Evolutionary conservation across 1,140 invertebrate species (phyloP).

Genomic region (Eurosta solidaginis): DNA sequence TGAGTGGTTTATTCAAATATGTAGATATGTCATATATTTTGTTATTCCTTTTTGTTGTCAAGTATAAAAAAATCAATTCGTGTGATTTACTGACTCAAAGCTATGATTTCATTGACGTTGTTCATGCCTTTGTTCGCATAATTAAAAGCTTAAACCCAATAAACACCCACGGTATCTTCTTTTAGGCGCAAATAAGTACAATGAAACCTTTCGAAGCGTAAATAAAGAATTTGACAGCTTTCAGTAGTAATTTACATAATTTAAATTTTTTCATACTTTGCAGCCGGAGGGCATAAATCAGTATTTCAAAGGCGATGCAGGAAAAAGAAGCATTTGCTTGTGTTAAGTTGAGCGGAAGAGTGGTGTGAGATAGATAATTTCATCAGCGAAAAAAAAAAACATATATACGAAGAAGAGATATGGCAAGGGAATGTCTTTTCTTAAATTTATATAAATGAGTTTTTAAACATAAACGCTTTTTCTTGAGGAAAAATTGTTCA

Average conservation of each 20-base stretch:
- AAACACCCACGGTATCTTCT: not conserved
- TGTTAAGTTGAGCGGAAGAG: not conserved
- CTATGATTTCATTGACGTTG: not conserved
- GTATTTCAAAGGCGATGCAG: constrained; percentile 8
- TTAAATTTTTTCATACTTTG: not conserved
- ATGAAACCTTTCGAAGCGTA: not conserved
- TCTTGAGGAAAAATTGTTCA: too few relatives aligned
- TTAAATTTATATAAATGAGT: too few relatives aligned
- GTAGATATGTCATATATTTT: too few relatives aligned
- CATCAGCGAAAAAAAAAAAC: not conserved
- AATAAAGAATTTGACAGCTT: constrained; percentile 15
- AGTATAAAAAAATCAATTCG: not conserved
- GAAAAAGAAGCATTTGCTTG: not conserved
- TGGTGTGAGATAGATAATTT: not conserved
- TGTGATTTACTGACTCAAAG: not conserved
- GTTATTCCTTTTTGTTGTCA: too few relatives aligned
- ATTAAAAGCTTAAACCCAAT: not conserved
- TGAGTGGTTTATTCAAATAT: too few relatives aligned
- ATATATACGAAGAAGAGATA: too few relatives aligned
- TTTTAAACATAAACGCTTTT: too few relatives aligned
- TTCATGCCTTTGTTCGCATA: not conserved
- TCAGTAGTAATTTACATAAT: constrained; percentile 27
- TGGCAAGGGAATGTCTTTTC: too few relatives aligned
- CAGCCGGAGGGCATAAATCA: not conserved
- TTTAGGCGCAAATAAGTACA: not conserved